Percentiles rank a stretch among this genome's conserved stretches.
phyloP scores from a whole-genome alignment of 2,797 vertebrate genomes.

The Lutjanus campechanus region DNA sequence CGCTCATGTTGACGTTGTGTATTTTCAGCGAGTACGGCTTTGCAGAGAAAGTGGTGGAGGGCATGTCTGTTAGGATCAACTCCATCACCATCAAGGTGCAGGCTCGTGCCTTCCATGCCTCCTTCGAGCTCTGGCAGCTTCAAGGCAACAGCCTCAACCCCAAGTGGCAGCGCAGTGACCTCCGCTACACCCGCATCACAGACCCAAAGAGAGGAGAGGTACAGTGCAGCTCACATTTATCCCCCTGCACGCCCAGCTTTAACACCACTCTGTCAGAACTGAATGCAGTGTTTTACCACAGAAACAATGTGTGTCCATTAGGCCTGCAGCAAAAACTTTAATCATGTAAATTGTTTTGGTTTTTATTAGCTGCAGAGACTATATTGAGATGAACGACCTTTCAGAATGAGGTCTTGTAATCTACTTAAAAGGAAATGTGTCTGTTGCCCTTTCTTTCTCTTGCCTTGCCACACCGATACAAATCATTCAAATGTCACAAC shows the following conservation, averaged over 20 bases:
- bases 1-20: neutral
- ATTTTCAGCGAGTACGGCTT: slow-evolving; percentile 95
- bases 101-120: slow-evolving; percentile 95
- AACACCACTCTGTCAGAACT: neutral
- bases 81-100: slow-evolving; percentile 98
- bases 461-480: neutral
- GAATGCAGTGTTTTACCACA: slow-evolving; percentile 1
- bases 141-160: slow-evolving; percentile 98
- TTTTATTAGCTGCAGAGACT: slow-evolving; percentile 17
- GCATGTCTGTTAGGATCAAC: slow-evolving; percentile 97
- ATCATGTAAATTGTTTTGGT: slow-evolving; percentile 37
- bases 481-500: neutral
- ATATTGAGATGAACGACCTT: slow-evolving; percentile 26
- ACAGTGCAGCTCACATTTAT: slow-evolving; percentile 16
- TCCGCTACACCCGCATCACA: slow-evolving; percentile 94
- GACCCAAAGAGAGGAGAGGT: slow-evolving; percentile 97
- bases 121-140: slow-evolving; percentile 98
- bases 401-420: slow-evolving; percentile 34
- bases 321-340: slow-evolving; percentile 31
- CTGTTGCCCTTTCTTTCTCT: slow-evolving; percentile 9
- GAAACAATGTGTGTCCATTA: slow-evolving; percentile 20
- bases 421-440: slow-evolving; percentile 32
- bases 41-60: slow-evolving; percentile 98
- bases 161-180: slow-evolving; percentile 95
- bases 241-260: neutral